Percentiles rank a stretch among this genome's conserved stretches.
phyloP scores from a whole-genome alignment of 2,113 vertebrate species.

The Haemorhous mexicanus region DNA sequence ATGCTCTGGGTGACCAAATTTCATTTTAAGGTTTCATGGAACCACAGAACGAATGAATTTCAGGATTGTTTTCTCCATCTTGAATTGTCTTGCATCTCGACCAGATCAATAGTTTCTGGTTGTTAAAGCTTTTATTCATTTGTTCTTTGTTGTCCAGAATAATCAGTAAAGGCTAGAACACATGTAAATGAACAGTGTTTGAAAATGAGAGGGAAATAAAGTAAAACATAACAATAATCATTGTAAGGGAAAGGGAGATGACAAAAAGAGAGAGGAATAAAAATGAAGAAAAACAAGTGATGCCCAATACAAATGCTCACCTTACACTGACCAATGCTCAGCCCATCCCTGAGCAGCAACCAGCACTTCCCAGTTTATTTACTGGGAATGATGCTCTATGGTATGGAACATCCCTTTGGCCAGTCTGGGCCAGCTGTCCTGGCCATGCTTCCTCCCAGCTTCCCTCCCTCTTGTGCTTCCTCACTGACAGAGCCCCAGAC shows the following conservation, averaged over 20 bases:
- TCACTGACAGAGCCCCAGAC: neutral
- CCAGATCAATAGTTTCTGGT: neutral
- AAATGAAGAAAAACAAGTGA: neutral
- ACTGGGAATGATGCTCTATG: neutral
- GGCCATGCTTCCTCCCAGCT: neutral
- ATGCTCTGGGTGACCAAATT: neutral
- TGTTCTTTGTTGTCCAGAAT: neutral
- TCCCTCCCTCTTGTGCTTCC: neutral
- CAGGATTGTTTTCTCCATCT: neutral
- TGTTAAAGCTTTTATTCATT: neutral
- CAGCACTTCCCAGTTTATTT: neutral
- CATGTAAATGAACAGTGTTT: neutral
- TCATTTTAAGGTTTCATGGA: neutral
- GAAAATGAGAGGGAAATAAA: neutral
- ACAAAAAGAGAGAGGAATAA: neutral
- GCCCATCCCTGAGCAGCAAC: neutral
- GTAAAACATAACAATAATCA: neutral
- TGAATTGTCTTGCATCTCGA: neutral
- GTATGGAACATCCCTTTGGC: neutral
- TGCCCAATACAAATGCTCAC: neutral
- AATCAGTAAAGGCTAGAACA: neutral
- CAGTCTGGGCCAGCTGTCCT: neutral
- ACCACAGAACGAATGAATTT: neutral
- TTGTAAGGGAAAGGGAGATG: neutral
- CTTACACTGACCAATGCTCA: neutral